Conservation (phyloP, 2,888 invertebrate genomes). For the Aplocera efformata region DNA sequence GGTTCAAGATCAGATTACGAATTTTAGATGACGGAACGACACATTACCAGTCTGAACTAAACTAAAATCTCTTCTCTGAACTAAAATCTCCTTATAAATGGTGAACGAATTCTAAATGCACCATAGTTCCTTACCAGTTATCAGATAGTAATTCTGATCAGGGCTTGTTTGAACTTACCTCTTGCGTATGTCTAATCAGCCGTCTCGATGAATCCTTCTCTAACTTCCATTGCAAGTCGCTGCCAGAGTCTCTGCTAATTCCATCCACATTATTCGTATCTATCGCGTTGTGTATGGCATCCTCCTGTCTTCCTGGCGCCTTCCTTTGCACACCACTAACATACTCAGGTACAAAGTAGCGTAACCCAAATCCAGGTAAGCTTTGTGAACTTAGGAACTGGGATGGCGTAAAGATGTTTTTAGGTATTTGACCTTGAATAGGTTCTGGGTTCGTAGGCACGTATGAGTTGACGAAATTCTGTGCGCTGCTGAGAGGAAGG, state of each 20-base stretch:
- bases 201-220: constrained; percentile 63
- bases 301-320: constrained; percentile 50
- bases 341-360: constrained; percentile 63
- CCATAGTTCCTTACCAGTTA: no score
- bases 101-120: no score
- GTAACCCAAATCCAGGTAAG: constrained; percentile 63
- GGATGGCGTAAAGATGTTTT: constrained; percentile 50
- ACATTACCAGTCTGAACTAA: no score
- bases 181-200: constrained; percentile 47
- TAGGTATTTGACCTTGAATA: constrained; percentile 37
- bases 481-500: constrained; percentile 54
- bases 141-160: no score
- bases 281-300: constrained; percentile 58
- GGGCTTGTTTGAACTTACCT: constrained; percentile 45
- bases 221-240: constrained; percentile 62
- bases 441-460: constrained; percentile 44
- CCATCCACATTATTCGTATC: constrained; percentile 52
- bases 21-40: no score
- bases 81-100: no score
- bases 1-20: no score
- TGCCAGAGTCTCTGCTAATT: constrained; percentile 42
- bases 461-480: constrained; percentile 68
- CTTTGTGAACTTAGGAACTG: constrained; percentile 62
- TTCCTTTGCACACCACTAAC: constrained; percentile 38
- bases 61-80: no score